A percentile compares a stretch with the other conserved stretches of the same genome.
Conservation (phyloP, 1,140 invertebrate species). For the silkworm (Bombyx mori) region DNA sequence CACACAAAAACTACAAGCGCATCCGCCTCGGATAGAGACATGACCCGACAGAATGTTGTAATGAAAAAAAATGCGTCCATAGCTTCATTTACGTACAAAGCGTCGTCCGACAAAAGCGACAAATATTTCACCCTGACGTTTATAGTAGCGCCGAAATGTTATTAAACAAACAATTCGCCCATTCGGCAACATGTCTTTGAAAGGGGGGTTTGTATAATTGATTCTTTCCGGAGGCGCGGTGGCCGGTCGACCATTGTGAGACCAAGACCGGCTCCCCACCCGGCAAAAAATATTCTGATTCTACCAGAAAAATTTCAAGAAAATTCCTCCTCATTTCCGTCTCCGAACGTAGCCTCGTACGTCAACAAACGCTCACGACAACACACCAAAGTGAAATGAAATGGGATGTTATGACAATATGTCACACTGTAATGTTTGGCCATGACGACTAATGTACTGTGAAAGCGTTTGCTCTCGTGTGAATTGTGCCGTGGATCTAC, state of each 20-base stretch:
- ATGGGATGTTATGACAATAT: slow-evolving; percentile 64
- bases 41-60: slow-evolving; percentile 27
- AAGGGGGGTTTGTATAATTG: slow-evolving; percentile 58
- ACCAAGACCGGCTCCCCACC: slow-evolving; percentile 21
- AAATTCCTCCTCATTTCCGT: slow-evolving; percentile 64
- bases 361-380: slow-evolving; percentile 46
- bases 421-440: slow-evolving; percentile 30
- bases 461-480: slow-evolving; percentile 17
- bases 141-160: slow-evolving; percentile 57
- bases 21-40: slow-evolving; percentile 46
- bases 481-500: slow-evolving; percentile 9
- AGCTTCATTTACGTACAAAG: slow-evolving; percentile 38
- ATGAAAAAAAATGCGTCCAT: slow-evolving; percentile 32
- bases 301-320: slow-evolving; percentile 46
- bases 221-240: slow-evolving; percentile 66
- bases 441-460: slow-evolving; percentile 20
- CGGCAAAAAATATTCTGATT: slow-evolving; percentile 64
- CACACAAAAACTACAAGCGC: slow-evolving; percentile 44
- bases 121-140: slow-evolving; percentile 59
- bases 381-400: slow-evolving; percentile 55
- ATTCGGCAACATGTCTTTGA: slow-evolving; percentile 53
- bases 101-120: slow-evolving; percentile 37
- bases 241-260: slow-evolving; percentile 27
- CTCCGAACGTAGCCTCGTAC: slow-evolving; percentile 51
- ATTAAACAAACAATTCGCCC: slow-evolving; percentile 70